A percentile compares a stretch with the other conserved stretches of the same genome.
These are phyloP conservation scores for Ceratotherium simum DNA, from an alignment of 2,113 vertebrate genomes.

Conservation along the genomic window DNA sequence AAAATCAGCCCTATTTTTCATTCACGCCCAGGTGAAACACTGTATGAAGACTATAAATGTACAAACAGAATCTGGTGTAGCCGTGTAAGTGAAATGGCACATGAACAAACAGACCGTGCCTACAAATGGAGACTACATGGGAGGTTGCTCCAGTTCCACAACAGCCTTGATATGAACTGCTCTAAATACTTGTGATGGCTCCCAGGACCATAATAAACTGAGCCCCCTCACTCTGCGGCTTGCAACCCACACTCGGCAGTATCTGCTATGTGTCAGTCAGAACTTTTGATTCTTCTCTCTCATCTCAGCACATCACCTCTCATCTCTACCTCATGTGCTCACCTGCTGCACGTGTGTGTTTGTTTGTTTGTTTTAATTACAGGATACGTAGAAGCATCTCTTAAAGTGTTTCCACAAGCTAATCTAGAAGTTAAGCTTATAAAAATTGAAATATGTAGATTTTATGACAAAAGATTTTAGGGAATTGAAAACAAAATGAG, in stretches of 20 bases:
- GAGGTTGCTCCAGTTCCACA: background rate
- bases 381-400: background rate
- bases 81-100: background rate
- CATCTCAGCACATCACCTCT: background rate
- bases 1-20: background rate
- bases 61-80: background rate
- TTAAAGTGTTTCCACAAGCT: background rate
- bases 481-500: background rate
- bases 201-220: background rate
- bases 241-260: background rate
- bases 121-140: background rate
- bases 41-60: background rate
- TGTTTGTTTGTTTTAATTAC: no score
- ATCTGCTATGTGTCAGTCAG: background rate
- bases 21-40: background rate
- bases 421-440: background rate
- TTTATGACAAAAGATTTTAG: background rate
- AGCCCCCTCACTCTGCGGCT: background rate
- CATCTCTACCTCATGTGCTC: background rate
- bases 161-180: background rate
- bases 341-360: background rate
- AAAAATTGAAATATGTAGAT: background rate
- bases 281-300: background rate
- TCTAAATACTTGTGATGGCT: no score
- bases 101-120: background rate